Conservation (phyloP, 2,888 invertebrate genomes). For the Pantelozetes paolii region DNA sequence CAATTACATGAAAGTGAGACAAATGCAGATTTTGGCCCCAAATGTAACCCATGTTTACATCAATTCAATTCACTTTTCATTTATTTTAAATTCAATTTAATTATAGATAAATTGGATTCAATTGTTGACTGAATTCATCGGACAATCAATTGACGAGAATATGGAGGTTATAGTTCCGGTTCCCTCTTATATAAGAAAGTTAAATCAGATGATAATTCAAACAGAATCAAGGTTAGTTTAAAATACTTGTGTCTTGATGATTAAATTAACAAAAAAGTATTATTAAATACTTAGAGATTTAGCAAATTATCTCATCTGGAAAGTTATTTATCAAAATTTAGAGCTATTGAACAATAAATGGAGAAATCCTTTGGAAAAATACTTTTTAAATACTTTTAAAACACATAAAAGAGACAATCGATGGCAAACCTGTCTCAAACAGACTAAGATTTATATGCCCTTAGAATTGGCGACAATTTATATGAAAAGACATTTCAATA, state of each 20-base stretch:
- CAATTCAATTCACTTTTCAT: background rate
- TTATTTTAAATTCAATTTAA: background rate
- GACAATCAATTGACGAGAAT: background rate
- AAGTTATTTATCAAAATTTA: background rate
- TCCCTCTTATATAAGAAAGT: constrained; percentile 10
- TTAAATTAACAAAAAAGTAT: background rate
- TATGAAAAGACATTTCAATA: constrained; percentile 17
- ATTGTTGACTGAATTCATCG: constrained; percentile 19
- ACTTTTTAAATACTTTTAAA: background rate
- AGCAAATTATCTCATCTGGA: constrained; percentile 19
- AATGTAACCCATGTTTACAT: constrained; percentile 3
- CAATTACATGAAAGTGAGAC: constrained; percentile 9
- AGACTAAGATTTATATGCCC: background rate
- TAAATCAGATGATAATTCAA: background rate
- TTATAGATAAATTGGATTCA: constrained; percentile 29
- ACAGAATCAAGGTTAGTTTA: background rate
- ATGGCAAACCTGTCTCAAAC: constrained; percentile 19
- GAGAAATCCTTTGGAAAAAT: background rate
- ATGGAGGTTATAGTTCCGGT: background rate
- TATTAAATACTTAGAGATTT: background rate
- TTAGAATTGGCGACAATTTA: constrained; percentile 13
- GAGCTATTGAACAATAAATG: background rate
- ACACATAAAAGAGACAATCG: background rate
- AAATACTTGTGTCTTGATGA: background rate
- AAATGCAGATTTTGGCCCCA: background rate